These are phyloP conservation scores for Bombus huntii DNA, from an alignment of 1,140 invertebrate genomes.

Conservation along the genomic window DNA sequence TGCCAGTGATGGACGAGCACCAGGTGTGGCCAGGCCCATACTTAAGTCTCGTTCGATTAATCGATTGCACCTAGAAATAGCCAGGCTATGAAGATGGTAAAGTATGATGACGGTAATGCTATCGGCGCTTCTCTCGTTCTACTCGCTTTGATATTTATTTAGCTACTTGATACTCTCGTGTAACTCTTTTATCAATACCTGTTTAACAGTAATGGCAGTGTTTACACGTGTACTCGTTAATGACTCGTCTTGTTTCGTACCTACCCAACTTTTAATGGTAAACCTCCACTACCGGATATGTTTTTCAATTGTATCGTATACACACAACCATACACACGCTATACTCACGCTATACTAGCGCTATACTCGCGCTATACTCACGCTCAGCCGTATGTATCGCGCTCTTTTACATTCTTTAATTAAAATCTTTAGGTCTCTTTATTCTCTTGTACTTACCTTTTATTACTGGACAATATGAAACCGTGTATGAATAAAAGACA, in stretches of 20 bases:
- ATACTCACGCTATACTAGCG: too few species aligned
- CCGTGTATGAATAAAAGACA: background rate
- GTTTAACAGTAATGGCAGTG: background rate
- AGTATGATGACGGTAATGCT: slow-evolving; percentile 50
- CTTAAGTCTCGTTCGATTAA: slow-evolving; percentile 72
- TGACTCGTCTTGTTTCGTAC: background rate
- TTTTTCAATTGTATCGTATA: background rate
- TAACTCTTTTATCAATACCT: slow-evolving; percentile 22
- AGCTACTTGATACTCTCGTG: background rate
- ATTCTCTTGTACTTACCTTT: background rate
- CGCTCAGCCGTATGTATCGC: too few species aligned
- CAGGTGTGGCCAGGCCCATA: slow-evolving; percentile 66
- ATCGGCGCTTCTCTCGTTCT: slow-evolving; percentile 35
- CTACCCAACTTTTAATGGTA: background rate
- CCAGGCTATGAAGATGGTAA: slow-evolving; percentile 44
- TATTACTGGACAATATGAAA: background rate
- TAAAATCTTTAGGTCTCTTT: slow-evolving; percentile 1
- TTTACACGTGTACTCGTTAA: background rate
- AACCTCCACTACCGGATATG: background rate
- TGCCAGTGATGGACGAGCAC: slow-evolving; percentile 68
- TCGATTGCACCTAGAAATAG: slow-evolving; percentile 67
- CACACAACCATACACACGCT: background rate
- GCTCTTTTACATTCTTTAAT: slow-evolving; percentile 12
- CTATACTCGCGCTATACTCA: too few species aligned
- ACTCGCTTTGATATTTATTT: slow-evolving; percentile 47